Evolutionary conservation across 2,113 vertebrate genomes (phyloP).

Genomic region (Ailuropoda melanoleuca): DNA sequence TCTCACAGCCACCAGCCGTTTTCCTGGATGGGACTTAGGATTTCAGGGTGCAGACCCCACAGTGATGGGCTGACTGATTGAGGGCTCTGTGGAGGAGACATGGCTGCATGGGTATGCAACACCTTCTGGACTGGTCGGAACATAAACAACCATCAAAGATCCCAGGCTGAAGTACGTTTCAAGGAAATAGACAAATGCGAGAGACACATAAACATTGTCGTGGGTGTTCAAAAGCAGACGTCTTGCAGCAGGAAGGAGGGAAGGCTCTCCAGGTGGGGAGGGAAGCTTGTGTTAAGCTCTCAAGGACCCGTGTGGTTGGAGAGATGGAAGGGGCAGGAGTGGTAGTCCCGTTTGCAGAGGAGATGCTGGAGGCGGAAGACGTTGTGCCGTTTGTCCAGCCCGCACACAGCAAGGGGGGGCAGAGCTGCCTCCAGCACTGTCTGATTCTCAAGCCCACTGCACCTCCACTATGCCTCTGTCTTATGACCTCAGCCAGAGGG

Average conservation of each 20-base stretch:
- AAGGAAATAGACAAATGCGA: neutral
- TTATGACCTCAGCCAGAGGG: too few species aligned
- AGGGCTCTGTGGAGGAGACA: neutral
- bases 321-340: rapidly evolving
- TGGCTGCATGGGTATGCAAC: rapidly evolving
- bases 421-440: rapidly evolving
- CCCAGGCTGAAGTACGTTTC: neutral
- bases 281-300: rapidly evolving
- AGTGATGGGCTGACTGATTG: neutral
- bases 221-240: neutral
- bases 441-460: neutral
- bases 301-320: rapidly evolving
- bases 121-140: neutral
- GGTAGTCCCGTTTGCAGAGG: neutral
- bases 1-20: neutral
- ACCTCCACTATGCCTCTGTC: rapidly evolving
- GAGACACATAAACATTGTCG: too few species aligned
- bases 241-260: neutral
- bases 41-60: neutral
- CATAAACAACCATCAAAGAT: neutral
- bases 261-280: neutral
- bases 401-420: rapidly evolving
- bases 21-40: neutral
- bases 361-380: neutral
- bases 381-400: neutral